Percentiles rank a stretch among this genome's conserved stretches.
Evolutionary conservation across 2,797 vertebrate genomes (phyloP).

Genomic region (Cyclopterus lumpus): DNA sequence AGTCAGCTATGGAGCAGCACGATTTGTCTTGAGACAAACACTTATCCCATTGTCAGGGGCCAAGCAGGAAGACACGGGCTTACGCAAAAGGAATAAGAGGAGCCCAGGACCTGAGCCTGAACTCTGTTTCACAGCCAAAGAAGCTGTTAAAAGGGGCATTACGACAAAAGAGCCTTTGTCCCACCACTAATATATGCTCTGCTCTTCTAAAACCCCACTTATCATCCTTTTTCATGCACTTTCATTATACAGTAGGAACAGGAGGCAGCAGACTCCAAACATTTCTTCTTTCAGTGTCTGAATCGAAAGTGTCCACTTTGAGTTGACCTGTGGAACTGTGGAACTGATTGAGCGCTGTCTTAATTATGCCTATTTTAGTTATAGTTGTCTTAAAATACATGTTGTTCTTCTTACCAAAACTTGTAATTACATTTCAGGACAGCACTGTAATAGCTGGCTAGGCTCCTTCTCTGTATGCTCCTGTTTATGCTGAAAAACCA

Average conservation of each 20-base stretch:
- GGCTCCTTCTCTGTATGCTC: slow-evolving; percentile 55
- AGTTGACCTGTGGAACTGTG: slow-evolving; percentile 11
- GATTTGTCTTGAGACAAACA: slow-evolving; percentile 78
- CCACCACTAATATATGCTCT: slow-evolving; percentile 71
- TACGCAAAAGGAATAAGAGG: slow-evolving; percentile 77
- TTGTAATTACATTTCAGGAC: slow-evolving; percentile 61
- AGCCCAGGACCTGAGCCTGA: slow-evolving; percentile 74
- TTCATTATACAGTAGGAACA: slow-evolving; percentile 41
- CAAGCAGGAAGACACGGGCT: slow-evolving; percentile 75
- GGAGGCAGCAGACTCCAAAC: slow-evolving; percentile 33
- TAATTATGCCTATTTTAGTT: slow-evolving; percentile 51
- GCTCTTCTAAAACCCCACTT: slow-evolving; percentile 57
- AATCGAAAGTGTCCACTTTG: slow-evolving; percentile 24
- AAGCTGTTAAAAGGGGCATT: slow-evolving; percentile 74
- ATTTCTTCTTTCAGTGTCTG: slow-evolving; percentile 23
- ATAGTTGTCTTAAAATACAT: slow-evolving; percentile 39
- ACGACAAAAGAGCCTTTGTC: slow-evolving; percentile 79
- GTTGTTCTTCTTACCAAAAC: slow-evolving; percentile 35
- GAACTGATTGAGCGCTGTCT: slow-evolving; percentile 27
- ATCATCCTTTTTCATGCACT: slow-evolving; percentile 39
- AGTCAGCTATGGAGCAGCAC: slow-evolving; percentile 62
- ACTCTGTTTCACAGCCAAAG: slow-evolving; percentile 74
- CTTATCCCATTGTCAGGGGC: slow-evolving; percentile 81
- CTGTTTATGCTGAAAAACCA: slow-evolving; percentile 71
- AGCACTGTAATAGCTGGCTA: slow-evolving; percentile 41